Evolutionary conservation across 2,797 vertebrate species (phyloP), one percentile per base, ranked within the genome.

Genomic region (Nasua narica): DNA sequence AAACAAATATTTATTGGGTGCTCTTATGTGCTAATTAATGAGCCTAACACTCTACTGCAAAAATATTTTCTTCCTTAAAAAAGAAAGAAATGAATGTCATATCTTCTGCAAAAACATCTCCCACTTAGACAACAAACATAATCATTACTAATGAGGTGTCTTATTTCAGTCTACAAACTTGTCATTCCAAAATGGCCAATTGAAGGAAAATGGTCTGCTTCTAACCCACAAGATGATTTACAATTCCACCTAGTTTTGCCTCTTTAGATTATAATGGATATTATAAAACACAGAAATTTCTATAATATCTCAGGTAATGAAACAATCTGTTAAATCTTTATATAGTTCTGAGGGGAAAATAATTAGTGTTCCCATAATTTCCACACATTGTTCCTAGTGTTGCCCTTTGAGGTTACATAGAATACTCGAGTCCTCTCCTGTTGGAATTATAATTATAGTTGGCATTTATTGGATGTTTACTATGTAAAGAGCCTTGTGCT

Each of bases 391-490:
- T 50, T 92, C 76, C 16, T 78, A 27, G 54, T 35, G 35, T 74
- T 94, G 52, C 29, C 27, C 62, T 92, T 50, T 79, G 85, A 96
- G 69, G 23, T 56, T 35, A 70, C 56, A 88, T n/a, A 56, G 78
- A 56, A 50, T 16, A 48, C 54, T 76, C 10, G 40, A 84, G 4
- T 19, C 40, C 54, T 92, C 76, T 62, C 69, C 48, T 35, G n/a
- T 69, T 79, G 29, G 50, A 94, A 70, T 92, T 29, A 70, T 52
- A 84, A 81, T 84, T 85, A 40, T 14, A 52, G 65, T 65, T 94
- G 94, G 72, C 82, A 81, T 81, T 96, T 90, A 90, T 50, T 87
- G 62, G 88, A 76, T 94, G 32, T 92, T 93, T 86, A 94, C 82
- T 90, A 50, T n/a, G 37, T 52, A 74, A 23, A 90, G 16, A 3